Evolutionary conservation across 2,888 invertebrate species (phyloP).

Genomic region (Nephrocerus scutellatus): DNA sequence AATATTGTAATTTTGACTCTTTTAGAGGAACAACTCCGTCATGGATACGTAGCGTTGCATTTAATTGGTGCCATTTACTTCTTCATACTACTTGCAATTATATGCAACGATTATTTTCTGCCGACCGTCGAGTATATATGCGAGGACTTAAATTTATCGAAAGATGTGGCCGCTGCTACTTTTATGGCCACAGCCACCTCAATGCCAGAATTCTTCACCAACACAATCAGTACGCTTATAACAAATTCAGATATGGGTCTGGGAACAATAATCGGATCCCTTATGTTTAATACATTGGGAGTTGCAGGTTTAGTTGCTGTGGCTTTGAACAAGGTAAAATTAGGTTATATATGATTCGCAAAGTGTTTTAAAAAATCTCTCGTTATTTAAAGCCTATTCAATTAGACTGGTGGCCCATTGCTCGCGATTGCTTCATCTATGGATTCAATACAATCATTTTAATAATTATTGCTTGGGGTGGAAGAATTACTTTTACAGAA

Average conservation of each 20-base stretch:
- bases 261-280: slow-evolving; percentile 81
- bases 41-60: slow-evolving; percentile 74
- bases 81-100: slow-evolving; percentile 76
- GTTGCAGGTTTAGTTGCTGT: slow-evolving; percentile 76
- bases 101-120: slow-evolving; percentile 88
- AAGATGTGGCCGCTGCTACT: slow-evolving; percentile 93
- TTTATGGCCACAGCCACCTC: slow-evolving; percentile 96
- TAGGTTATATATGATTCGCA: too few relatives aligned
- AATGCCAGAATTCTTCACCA: slow-evolving; percentile 89
- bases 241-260: slow-evolving; percentile 78
- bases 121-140: slow-evolving; percentile 85
- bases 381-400: slow-evolving; percentile 64
- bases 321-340: slow-evolving; percentile 61
- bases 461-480: slow-evolving; percentile 70
- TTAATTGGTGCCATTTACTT: slow-evolving; percentile 72
- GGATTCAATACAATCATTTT: slow-evolving; percentile 63
- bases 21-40: slow-evolving; percentile 57
- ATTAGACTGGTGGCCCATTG: slow-evolving; percentile 73
- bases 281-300: slow-evolving; percentile 79
- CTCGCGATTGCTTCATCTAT: slow-evolving; percentile 74
- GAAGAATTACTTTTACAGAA: slow-evolving; percentile 72
- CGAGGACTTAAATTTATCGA: slow-evolving; percentile 65
- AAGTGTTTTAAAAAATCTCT: too few relatives aligned
- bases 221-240: slow-evolving; percentile 79
- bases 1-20: slow-evolving; percentile 48